These are phyloP conservation scores for Salvelinus alpinus DNA, from an alignment of 2,113 vertebrate genomes.

Conservation along the genomic window DNA sequence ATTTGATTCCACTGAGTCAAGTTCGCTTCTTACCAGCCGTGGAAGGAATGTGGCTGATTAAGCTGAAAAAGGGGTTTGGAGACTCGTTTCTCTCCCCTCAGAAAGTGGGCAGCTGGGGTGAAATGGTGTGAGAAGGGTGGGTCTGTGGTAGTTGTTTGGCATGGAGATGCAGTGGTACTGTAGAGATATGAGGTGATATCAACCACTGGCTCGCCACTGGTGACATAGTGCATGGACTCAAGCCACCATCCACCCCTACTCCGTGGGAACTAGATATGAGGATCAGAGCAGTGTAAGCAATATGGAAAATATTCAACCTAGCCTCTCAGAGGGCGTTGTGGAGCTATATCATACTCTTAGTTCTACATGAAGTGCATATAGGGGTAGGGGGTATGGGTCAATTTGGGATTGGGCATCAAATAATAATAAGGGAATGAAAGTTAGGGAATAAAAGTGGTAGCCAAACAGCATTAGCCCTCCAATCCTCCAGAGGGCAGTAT, in stretches of 20 bases:
- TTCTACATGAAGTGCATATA: no score
- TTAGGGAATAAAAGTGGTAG: no score
- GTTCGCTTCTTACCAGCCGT: slow-evolving; percentile 47
- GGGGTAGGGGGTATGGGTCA: no score
- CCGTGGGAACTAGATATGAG: no score
- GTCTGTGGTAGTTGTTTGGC: background rate
- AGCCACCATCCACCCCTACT: no score
- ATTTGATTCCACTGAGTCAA: slow-evolving; percentile 62
- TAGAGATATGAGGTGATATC: background rate
- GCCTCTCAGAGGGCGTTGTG: background rate
- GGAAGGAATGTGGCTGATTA: slow-evolving; percentile 69
- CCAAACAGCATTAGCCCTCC: background rate
- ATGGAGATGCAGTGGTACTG: background rate
- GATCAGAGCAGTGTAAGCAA: no score
- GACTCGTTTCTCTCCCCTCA: background rate
- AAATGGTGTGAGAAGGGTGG: background rate
- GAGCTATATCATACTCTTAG: no score
- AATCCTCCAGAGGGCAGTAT: background rate
- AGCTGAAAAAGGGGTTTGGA: slow-evolving; percentile 21
- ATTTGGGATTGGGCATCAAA: no score
- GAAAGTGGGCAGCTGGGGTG: background rate
- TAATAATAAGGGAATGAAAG: no score
- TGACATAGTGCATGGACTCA: no score
- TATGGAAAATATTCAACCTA: no score
- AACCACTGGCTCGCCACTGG: no score